These are phyloP conservation scores for Collichthys lucidus DNA, from an alignment of 2,113 vertebrate species.

Conservation along the genomic window DNA sequence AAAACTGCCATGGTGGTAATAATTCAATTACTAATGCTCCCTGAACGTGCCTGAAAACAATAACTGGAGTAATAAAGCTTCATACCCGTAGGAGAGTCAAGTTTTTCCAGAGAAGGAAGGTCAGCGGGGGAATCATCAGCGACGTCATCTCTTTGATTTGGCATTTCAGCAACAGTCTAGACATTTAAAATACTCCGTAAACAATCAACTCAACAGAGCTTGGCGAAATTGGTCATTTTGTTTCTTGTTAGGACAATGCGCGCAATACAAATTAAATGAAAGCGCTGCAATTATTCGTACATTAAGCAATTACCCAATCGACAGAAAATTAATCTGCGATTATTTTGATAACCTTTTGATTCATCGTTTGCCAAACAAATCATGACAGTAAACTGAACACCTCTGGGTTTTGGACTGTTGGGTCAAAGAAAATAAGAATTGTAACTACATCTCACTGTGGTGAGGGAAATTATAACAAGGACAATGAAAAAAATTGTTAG, in stretches of 20 bases:
- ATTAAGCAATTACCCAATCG: neutral
- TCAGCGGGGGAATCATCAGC: slow-evolving; percentile 53
- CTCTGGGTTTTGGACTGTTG: neutral
- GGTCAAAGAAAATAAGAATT: neutral
- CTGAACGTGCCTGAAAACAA: slow-evolving; percentile 52
- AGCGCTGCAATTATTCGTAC: neutral
- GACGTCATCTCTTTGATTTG: slow-evolving; percentile 50
- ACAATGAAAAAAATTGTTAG: neutral
- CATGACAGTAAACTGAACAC: neutral
- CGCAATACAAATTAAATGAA: neutral
- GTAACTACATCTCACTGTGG: neutral
- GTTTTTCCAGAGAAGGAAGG: slow-evolving; percentile 72
- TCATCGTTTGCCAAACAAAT: neutral
- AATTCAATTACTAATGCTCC: slow-evolving; percentile 61
- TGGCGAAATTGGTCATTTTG: neutral
- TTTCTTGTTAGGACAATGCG: neutral
- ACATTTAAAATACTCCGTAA: slow-evolving; percentile 37
- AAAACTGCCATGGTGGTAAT: slow-evolving; percentile 47
- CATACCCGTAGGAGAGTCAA: slow-evolving; percentile 73
- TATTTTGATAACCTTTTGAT: neutral
- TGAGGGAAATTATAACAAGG: neutral
- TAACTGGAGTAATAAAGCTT: slow-evolving; percentile 38
- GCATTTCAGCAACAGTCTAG: slow-evolving; percentile 60
- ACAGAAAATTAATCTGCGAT: neutral
- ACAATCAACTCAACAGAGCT: neutral